Base-by-base conservation (phyloP, 2,797 vertebrate genomes). In the Hoplostethus mediterraneus region DNA sequence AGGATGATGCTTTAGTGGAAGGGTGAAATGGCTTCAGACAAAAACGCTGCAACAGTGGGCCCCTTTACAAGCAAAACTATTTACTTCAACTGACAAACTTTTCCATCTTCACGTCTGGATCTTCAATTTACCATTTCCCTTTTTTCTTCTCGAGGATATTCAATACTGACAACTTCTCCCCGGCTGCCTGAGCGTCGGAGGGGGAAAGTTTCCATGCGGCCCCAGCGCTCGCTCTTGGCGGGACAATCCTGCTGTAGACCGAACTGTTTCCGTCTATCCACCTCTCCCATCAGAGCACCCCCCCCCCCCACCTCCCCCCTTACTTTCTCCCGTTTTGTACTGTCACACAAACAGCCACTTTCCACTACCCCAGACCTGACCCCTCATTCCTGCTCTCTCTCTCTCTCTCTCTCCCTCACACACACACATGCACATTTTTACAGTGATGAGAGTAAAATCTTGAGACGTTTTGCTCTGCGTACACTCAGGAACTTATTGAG, bases 61-160 rank as follows among this genome's bases (percentile, higher is more conserved):
- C 74, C 72, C 10, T 67, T 90, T 89, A 88, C 82, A 81, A 80
- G 77, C 75, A 73, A 74, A 91, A 89, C 83, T 86, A 87, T 90
- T 89, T 72, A 75, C 82, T 90, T 90, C 61, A 91, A 68, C 89
- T 89, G 84, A 91, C 90, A 89, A 87, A 82, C 86, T 87, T 93
- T 94, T 93, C 93, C 91, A 89, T 92, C 86, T 92, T 91, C 84
- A 83, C n/a, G 90, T 93, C 93, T 94, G 93, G 91, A 93, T 91
- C 89, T 91, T 92, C 85, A 89, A 89, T 94, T 92, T 88, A 90
- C 88, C 73, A 67, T 87, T 93, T 92, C 81, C 87, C 61, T 89
- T 82, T 91, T 87, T 87, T 85, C 63, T 81, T 90, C 79, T 80
- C 71, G 14, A 61, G 80, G 93, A 93, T 88, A 95, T 94, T 93